Evolutionary conservation across 2,888 invertebrate species (phyloP), one percentile per base, ranked within the genome.

Genomic region (Epicampocera succincta): DNA sequence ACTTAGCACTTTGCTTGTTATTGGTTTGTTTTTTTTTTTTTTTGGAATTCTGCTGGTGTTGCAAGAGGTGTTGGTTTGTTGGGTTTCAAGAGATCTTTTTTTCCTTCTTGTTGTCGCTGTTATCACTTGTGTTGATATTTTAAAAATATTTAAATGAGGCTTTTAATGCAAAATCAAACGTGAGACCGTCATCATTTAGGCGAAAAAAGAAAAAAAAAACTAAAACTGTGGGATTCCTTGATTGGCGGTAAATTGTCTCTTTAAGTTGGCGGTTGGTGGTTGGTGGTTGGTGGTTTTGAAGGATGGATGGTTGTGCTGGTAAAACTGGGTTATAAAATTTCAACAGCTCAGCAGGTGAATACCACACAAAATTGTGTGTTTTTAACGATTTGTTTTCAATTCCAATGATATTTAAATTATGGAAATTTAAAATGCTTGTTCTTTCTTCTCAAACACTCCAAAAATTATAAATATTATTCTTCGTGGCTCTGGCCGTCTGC

Each of bases 341-440:
- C 61, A 84, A 52, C 6, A 17, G 40, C 83, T 61, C 82, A 77
- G 83, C 85, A 84, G 85, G 82, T 84, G 83, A 80, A 79, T 84
- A 83, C 63, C 76, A 60, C 38, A 52, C 33, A 29, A 60, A 54
- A 19, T 40, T 50, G 15, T 25, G 9, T 40, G 3, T 73, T 6
- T 13, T 21, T n/a, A n/a, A n/a, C n/a, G 3, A 8, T 66, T n/a
- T 19, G n/a, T 29, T 54, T 48, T 52, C 44, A 21, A 44, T 17
- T 40, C 21, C 17, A 71, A 38, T 8, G 33, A 33, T 3, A 42
- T 40, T 60, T 46, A 42, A 50, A 25, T 61, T 60, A 66, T 74
- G 46, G 17, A 56, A 63, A 69, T 61, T 19, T 13, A 9, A 54
- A 44, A 61, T 60, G 13, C 12, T 19, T 46, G 33, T 33, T 29